phyloP scores from a whole-genome alignment of 2,888 invertebrate genomes.

The Archaeoteleia sp. region DNA sequence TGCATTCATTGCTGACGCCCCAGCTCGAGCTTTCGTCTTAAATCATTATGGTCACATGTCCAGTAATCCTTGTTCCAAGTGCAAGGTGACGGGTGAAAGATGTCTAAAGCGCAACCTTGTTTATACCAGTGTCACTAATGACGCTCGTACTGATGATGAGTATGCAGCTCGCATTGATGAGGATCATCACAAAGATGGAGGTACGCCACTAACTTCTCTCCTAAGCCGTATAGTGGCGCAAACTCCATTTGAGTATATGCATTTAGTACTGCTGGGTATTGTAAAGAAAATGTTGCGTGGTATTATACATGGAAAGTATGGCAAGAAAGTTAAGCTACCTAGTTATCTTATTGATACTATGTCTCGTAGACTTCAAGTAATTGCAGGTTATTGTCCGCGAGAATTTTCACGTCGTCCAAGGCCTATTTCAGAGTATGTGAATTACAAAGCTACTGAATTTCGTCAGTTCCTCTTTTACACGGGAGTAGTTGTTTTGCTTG shows the following conservation, averaged over 20 bases:
- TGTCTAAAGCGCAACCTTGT: constrained; percentile 19
- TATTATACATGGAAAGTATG: constrained; percentile 16
- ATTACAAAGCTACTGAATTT: constrained; percentile 33
- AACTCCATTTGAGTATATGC: constrained; percentile 39
- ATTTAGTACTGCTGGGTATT: constrained; percentile 23
- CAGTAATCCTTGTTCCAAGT: constrained; percentile 45
- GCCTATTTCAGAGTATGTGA: constrained; percentile 2
- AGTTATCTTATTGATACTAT: constrained; percentile 1
- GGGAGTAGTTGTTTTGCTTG: constrained; percentile 11
- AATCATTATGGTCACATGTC: constrained; percentile 45
- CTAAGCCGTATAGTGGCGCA: constrained; percentile 17
- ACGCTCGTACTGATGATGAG: constrained; percentile 27
- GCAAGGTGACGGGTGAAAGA: constrained; percentile 35
- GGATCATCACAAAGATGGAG: constrained; percentile 40
- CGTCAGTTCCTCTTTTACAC: constrained; percentile 18
- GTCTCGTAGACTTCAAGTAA: not conserved
- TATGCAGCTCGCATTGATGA: constrained; percentile 12
- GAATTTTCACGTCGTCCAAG: constrained; percentile 22
- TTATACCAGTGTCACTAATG: constrained; percentile 16
- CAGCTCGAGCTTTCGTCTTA: constrained; percentile 41
- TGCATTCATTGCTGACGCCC: constrained; percentile 52
- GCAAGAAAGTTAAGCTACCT: not conserved
- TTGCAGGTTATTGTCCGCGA: constrained; percentile 8
- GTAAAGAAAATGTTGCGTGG: constrained; percentile 21
- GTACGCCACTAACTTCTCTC: constrained; percentile 15